Percentiles rank a stretch among this genome's conserved stretches.
Evolutionary conservation across 2,797 vertebrate species (phyloP).

Genomic region (Enteromius fasciolatus): DNA sequence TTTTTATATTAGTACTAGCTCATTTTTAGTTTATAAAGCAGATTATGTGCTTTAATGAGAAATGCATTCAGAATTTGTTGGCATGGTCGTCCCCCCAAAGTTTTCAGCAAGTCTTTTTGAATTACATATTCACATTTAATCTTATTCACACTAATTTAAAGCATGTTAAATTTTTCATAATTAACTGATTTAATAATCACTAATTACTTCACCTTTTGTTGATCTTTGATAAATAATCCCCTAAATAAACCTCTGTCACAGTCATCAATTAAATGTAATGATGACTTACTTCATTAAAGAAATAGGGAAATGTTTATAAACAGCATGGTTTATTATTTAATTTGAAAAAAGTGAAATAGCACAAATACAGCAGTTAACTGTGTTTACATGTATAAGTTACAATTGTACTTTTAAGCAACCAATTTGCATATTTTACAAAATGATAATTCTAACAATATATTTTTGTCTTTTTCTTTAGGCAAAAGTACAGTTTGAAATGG

Average conservation of each 20-base stretch:
- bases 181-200: not conserved
- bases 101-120: not conserved
- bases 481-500: not conserved
- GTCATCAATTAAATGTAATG: not conserved
- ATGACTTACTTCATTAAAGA: conserved; percentile 3
- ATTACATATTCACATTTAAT: not conserved
- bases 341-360: not conserved
- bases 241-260: not conserved
- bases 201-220: not conserved
- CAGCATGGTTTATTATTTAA: not conserved
- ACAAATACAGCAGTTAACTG: not conserved
- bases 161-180: not conserved
- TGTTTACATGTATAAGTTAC: not conserved
- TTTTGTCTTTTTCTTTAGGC: not conserved
- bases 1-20: not conserved
- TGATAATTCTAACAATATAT: not conserved
- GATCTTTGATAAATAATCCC: conserved; percentile 25
- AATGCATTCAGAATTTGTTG: not conserved
- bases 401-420: not conserved
- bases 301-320: not conserved
- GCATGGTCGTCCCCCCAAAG: not conserved
- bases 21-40: not conserved
- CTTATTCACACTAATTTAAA: not conserved
- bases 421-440: not conserved
- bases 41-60: not conserved